A percentile compares a stretch with the other conserved stretches of the same genome.
Conservation (phyloP, 2,888 invertebrate genomes). For the Loripinus fragilis region DNA sequence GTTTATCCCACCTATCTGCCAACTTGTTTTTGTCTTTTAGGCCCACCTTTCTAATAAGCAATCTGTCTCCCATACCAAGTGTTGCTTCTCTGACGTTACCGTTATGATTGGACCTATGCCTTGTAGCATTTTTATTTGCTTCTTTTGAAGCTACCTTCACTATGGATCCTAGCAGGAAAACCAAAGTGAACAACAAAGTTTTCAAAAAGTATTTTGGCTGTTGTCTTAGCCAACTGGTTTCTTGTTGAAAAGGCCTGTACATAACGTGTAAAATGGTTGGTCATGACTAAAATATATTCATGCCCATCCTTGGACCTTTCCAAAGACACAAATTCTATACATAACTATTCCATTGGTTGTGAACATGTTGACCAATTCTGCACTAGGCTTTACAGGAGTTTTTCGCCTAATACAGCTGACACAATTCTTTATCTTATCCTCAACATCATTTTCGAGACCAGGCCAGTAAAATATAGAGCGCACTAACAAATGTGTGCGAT, state of each 20-base stretch:
- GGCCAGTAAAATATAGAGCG: slow-evolving; percentile 30
- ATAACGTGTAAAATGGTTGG: not conserved
- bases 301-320: not conserved
- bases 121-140: too few relatives aligned
- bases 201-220: not conserved
- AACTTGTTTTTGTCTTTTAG: too few relatives aligned
- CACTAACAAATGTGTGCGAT: slow-evolving; percentile 27
- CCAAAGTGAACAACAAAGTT: not conserved
- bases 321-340: not conserved
- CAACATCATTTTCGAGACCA: slow-evolving; percentile 20
- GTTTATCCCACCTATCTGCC: too few relatives aligned
- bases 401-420: slow-evolving; percentile 15
- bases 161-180: not conserved
- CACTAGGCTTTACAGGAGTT: not conserved
- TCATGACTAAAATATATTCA: not conserved
- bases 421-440: slow-evolving; percentile 9
- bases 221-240: not conserved
- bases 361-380: not conserved
- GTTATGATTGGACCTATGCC: too few relatives aligned
- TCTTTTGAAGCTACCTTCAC: too few relatives aligned
- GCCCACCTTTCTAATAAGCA: too few relatives aligned
- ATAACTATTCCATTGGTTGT: not conserved
- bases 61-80: too few relatives aligned
- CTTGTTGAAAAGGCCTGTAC: not conserved
- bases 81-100: too few relatives aligned